These are phyloP conservation scores for Hydropotes inermis DNA, from an alignment of 2,113 vertebrate genomes.

Conservation along the genomic window DNA sequence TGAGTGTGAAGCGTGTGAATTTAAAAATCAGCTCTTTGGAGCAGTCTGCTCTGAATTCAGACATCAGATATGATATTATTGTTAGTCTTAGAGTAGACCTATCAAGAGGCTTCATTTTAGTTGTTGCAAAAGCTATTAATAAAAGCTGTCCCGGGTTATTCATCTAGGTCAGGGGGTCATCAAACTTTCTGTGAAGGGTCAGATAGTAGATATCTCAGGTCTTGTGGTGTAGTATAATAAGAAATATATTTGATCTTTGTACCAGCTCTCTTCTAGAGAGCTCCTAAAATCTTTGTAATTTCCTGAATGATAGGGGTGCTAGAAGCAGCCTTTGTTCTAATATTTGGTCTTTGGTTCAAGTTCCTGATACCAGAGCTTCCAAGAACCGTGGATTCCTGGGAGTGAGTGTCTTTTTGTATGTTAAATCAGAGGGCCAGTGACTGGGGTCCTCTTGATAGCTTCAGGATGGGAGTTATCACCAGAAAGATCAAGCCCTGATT, in stretches of 20 bases:
- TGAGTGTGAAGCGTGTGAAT: not conserved
- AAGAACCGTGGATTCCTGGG: not conserved
- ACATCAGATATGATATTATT: not conserved
- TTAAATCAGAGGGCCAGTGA: not conserved
- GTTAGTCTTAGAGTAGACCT: not conserved
- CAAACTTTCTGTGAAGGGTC: not conserved
- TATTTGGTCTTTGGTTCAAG: not conserved
- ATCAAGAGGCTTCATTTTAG: not conserved
- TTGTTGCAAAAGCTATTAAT: not conserved
- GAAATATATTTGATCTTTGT: not conserved
- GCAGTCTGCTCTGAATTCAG: not conserved
- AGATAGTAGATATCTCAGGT: not conserved
- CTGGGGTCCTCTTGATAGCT: not conserved
- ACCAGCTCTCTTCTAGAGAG: not conserved
- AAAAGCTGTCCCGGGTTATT: not conserved
- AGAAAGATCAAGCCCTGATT: not conserved
- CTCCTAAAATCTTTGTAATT: not conserved
- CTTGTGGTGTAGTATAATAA: not conserved
- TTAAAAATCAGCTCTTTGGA: not conserved
- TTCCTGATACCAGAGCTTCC: not conserved
- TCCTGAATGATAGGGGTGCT: not conserved
- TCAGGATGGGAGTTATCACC: not conserved
- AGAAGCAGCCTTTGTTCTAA: not conserved
- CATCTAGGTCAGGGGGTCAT: not conserved
- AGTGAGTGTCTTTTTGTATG: not conserved